Evolutionary conservation across 37 sponge, comb jelly and placozoan species (phyloP), one percentile per base, ranked within the genome.

Genomic region (Geodia barretti): DNA sequence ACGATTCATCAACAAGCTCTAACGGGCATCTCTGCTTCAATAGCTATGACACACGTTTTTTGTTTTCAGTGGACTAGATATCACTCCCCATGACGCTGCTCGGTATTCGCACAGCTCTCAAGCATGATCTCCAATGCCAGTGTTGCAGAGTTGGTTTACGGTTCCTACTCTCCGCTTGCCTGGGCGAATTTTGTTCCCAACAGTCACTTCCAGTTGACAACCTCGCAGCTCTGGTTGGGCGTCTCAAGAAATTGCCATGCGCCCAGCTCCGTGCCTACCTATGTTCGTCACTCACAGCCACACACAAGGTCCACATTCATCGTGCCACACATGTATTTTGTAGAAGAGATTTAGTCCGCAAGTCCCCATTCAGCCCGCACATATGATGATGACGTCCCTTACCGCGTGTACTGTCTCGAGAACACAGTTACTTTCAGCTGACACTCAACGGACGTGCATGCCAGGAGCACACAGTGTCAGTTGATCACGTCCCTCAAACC

Each of bases 401-500:
- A 72, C 66, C 38, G 29, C n/a, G n/a, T 47, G 86, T 85, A 8
- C 21, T 85, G 11, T 11, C 11, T 19, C 60, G 60, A 11, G 19
- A 58, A 58, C 11, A 11, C 11, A 11, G 60, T 11, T 19, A 58
- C 19, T 11, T 58, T 58, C 11, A 21, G 26, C 9, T 28, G 17
- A 9, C 64, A 17, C 39, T 77, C 29, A 30, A 74, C 2, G 81
- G 81, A 19, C 74, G 34, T n/a, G n/a, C n/a, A n/a, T n/a, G n/a
- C n/a, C n/a, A n/a, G 1, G 39, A 5, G 21, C 62, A 74, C 1
- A 79, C 70, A 29, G 70, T 87, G 41, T 72, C 87, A n/a, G 54
- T 87, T 25, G 87, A 87, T 80, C 75, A 81, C n/a, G n/a, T n/a
- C n/a, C 17, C 63, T 87, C 23, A 87, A 79, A 42, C 76, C n/a